Base-by-base conservation (phyloP, 35 echinoderm and acorn worm genomes). In the Apostichopus parvimensis region DNA sequence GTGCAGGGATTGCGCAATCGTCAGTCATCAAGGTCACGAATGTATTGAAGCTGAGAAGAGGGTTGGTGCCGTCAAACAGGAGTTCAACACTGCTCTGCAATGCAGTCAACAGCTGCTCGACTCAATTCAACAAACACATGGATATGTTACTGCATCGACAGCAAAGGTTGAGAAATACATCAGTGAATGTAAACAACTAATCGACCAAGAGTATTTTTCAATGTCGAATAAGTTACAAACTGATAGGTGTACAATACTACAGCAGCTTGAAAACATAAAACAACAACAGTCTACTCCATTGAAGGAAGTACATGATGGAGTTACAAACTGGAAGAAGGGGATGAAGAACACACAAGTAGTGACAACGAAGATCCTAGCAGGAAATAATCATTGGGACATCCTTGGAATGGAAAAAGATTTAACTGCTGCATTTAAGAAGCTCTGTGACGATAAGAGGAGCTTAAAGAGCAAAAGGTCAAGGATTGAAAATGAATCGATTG, bases 341-440 rank as follows among this genome's bases (percentile, higher is more conserved):
- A 45, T 80, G 53, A 25, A 3, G 7, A 80, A 80, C 24, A 80
- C 78, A 8, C 78, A 80, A 45, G 25, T n/a, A 11, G 53, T 80
- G 28, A 45, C 78, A 52, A 45, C 12, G 53, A 80, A 55, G 53
- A 52, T 80, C 12, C 53, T 80, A 17, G 78, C 26, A 45, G 10
- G 3, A 52, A 25, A 80, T 4, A 45, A 80, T 5, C 78, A 45
- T 1, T 55, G 53, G 78, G 78, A 80, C 13, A 80, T 79, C 1
- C 77, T 79, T 79, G 77, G 8, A 17, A 79, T 79, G 77, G 77
- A n/a, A n/a, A n/a, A n/a, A n/a, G n/a, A n/a, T n/a, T n/a, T n/a
- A n/a, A n/a, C n/a, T n/a, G n/a, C n/a, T 24, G n/a, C 77, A 17
- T 79, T 79, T 21, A 79, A 6, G 77, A 79, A 45, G 22, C 21